phyloP scores from a whole-genome alignment of 2,888 invertebrate genomes.

The Caenorhabditis wallacei region DNA sequence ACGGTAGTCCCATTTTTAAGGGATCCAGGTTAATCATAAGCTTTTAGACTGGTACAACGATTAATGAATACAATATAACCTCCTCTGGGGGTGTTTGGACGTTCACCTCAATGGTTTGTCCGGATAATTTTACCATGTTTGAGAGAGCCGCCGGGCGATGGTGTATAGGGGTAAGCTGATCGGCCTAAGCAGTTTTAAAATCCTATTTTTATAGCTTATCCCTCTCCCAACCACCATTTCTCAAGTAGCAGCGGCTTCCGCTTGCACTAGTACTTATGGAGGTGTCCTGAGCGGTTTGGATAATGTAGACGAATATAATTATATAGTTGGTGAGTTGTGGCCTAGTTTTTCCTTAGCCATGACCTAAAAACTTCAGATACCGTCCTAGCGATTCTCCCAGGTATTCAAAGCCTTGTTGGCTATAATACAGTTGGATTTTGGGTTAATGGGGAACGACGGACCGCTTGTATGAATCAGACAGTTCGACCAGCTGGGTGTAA shows the following conservation, averaged over 20 bases:
- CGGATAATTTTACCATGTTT: slow-evolving; percentile 1
- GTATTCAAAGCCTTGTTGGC: neutral
- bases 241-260: neutral
- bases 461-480: neutral
- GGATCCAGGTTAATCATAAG: neutral
- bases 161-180: slow-evolving; percentile 17
- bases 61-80: slow-evolving; percentile 7
- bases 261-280: neutral
- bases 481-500: slow-evolving; percentile 1
- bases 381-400: neutral
- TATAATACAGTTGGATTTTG: slow-evolving; percentile 15
- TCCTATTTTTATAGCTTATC: neutral
- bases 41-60: neutral
- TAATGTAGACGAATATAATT: slow-evolving; percentile 9
- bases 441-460: slow-evolving; percentile 11
- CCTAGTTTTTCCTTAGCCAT: neutral
- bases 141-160: neutral
- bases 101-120: neutral
- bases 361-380: neutral
- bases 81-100: neutral
- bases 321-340: neutral
- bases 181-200: neutral
- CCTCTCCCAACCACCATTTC: neutral
- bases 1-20: neutral
- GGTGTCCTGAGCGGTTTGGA: slow-evolving; percentile 18